Evolutionary conservation across 2,888 invertebrate genomes (phyloP).

Genomic region (Trissolcus brochymenae): DNA sequence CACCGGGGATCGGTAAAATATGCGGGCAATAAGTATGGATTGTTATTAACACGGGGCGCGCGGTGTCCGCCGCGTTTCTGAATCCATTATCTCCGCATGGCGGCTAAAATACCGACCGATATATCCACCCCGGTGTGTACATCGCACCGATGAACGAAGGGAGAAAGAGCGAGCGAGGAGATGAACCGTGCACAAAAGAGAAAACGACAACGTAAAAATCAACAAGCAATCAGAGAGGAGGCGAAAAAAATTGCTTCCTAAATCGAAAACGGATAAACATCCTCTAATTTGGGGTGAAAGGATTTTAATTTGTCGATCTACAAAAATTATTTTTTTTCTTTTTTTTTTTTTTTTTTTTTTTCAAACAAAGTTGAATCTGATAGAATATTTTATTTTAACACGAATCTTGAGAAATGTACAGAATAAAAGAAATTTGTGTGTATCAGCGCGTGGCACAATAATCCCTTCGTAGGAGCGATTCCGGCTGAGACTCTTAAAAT

Average conservation of each 20-base stretch:
- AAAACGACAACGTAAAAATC: constrained; percentile 15
- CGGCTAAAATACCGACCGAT: constrained; percentile 77
- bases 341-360: too few species aligned
- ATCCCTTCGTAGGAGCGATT: constrained; percentile 54
- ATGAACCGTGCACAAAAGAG: constrained; percentile 1
- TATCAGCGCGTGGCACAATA: constrained; percentile 52
- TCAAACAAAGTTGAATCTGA: too few species aligned
- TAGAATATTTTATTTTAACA: too few species aligned
- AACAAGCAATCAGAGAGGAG: constrained; percentile 19
- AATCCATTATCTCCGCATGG: constrained; percentile 77
- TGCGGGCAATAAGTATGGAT: constrained; percentile 77
- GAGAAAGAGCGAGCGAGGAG: constrained; percentile 11
- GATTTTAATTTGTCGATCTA: too few species aligned
- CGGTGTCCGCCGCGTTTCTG: constrained; percentile 76
- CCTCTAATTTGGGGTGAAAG: too few species aligned
- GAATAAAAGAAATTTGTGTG: constrained; percentile 27
- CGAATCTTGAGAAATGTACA: too few species aligned
- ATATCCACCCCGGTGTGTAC: constrained; percentile 75
- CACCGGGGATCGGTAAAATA: constrained; percentile 76
- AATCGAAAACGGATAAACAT: constrained; percentile 1
- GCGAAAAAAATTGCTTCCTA: background rate
- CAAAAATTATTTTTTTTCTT: too few species aligned
- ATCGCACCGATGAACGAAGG: constrained; percentile 62
- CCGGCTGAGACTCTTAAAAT: constrained; percentile 67
- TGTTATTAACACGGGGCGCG: constrained; percentile 77